Base-by-base conservation (phyloP, 1,140 invertebrate species). In the Drosophila eugracilis region DNA sequence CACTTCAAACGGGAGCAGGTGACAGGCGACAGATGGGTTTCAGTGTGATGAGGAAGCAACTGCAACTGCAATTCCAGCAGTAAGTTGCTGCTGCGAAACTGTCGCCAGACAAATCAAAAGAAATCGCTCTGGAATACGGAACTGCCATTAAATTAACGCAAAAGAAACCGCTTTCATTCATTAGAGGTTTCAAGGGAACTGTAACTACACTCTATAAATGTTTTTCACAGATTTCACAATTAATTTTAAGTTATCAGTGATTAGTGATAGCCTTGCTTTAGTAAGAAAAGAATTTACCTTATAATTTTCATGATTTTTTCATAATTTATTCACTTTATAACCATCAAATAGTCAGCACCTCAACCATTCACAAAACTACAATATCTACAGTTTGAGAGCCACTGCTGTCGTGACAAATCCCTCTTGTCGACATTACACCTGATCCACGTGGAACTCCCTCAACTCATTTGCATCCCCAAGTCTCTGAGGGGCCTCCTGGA, bases 1-100 rank as follows among this genome's bases (percentile, higher is more conserved):
- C 65, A 67, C 62, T 55, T 75, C 71, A 75, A 75, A 75, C 50
- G 58, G 59, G 70, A 75, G 70, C 70, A 74, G 41, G 48, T 74
- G 70, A 74, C 70, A 74, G 69, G 70, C 70, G 70, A 74, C 70
- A 73, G 70, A 74, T 74, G 48, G 34, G 44, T 41, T 45, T 34
- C 57, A 17, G 26, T 28, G 34, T 24, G 30, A 55, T 37, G 37
- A 41, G 63, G 66, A 69, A 69, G 66, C 44, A 47, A 28, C 41
- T 48, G 39, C 26, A 58, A 57, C 39, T 15, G 39, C 14, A 28
- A 39, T 14, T 39, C 21, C 34, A 24, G 19, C 21, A 44, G 5
- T 34, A 45, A 42, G 26, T 24, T 15, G 42, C 19, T 28, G 36
- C 52, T 21, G 21, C 39, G 39, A 37, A 55, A 21, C 50, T 57